Percentiles rank a stretch among this genome's conserved stretches.
Evolutionary conservation across 2,888 invertebrate species (phyloP).

Genomic region (Netelia melanura): DNA sequence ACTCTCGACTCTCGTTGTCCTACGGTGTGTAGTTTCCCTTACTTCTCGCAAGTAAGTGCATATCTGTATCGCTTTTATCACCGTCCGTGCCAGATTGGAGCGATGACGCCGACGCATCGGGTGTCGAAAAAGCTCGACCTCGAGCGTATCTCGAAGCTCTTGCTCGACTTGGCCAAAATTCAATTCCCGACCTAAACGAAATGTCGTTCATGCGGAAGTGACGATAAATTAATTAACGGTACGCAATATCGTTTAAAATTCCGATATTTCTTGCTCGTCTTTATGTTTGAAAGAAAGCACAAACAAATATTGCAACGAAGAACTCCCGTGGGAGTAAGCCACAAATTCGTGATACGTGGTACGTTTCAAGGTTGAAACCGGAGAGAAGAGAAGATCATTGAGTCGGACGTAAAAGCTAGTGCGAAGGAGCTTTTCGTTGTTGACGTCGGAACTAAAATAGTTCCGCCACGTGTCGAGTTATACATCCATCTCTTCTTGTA

Average conservation of each 20-base stretch:
- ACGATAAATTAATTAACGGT: not conserved
- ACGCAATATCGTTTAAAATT: too few species aligned
- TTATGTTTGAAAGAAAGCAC: too few species aligned
- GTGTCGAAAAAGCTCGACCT: not conserved
- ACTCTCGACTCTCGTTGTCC: not conserved
- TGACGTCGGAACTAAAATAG: conserved; percentile 61
- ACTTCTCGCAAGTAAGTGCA: not conserved
- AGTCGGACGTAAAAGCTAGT: not conserved
- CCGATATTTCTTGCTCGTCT: too few species aligned
- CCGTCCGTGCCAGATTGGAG: not conserved
- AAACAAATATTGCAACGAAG: too few species aligned
- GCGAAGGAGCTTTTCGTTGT: conserved; percentile 39
- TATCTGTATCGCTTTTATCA: not conserved
- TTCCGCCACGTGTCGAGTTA: conserved; percentile 41
- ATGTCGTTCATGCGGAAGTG: not conserved
- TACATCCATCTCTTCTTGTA: conserved; percentile 23
- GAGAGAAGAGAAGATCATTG: not conserved
- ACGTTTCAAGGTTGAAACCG: not conserved
- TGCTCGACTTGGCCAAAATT: not conserved
- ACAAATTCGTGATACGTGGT: too few species aligned
- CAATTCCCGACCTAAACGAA: not conserved
- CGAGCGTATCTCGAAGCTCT: not conserved
- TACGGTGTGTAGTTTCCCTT: not conserved
- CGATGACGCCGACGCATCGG: not conserved
- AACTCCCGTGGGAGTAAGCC: too few species aligned